Percentiles rank a stretch among this genome's conserved stretches.
These are phyloP conservation scores for Galleria mellonella DNA, from an alignment of 1,140 invertebrate genomes.

Conservation along the genomic window DNA sequence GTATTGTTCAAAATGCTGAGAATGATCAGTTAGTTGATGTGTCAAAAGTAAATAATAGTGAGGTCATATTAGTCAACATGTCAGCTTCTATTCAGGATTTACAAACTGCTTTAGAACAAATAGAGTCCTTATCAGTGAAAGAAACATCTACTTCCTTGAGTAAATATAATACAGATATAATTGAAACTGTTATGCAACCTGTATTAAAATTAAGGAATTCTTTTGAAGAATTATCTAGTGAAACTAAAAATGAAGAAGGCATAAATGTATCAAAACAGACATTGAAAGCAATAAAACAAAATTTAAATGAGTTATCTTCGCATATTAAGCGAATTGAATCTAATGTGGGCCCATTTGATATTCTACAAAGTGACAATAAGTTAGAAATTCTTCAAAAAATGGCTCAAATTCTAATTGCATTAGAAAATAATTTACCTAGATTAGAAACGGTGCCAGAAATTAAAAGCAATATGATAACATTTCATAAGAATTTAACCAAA, in stretches of 20 bases:
- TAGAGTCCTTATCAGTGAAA: constrained; percentile 50
- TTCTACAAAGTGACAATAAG: constrained; percentile 65
- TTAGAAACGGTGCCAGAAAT: constrained; percentile 32
- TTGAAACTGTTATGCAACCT: constrained; percentile 54
- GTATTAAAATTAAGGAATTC: constrained; percentile 52
- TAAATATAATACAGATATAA: constrained; percentile 59
- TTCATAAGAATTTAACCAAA: constrained; percentile 64
- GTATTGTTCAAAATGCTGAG: constrained; percentile 43
- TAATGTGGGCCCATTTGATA: constrained; percentile 45
- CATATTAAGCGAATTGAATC: constrained; percentile 38
- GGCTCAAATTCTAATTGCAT: constrained; percentile 65
- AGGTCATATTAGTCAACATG: constrained; percentile 65
- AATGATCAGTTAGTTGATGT: constrained; percentile 23
- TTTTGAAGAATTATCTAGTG: constrained; percentile 48
- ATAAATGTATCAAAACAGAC: constrained; percentile 28
- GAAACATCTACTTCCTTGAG: constrained; percentile 38
- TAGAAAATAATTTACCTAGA: constrained; percentile 59
- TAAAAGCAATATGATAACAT: constrained; percentile 33
- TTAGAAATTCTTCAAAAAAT: constrained; percentile 69
- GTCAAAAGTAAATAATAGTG: constrained; percentile 31
- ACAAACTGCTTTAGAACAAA: constrained; percentile 65
- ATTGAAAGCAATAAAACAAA: constrained; percentile 39
- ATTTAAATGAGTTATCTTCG: constrained; percentile 44
- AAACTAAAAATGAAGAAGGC: constrained; percentile 32
- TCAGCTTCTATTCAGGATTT: constrained; percentile 73